phyloP scores from a whole-genome alignment of 2,113 vertebrate species.

The Aramus guarauna region DNA sequence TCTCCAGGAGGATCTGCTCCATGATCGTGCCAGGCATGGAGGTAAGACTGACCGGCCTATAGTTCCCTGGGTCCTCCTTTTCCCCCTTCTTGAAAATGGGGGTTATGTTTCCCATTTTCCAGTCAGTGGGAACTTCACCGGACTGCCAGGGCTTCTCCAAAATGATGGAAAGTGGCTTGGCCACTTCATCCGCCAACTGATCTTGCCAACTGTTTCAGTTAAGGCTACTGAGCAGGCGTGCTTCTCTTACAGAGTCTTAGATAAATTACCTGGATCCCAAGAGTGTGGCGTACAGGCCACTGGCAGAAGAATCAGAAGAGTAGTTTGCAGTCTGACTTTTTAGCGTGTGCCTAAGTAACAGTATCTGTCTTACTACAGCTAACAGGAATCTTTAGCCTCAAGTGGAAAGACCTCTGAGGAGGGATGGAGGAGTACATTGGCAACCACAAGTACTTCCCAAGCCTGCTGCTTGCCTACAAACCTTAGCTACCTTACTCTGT shows the following conservation, averaged over 20 bases:
- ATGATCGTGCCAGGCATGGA: no score
- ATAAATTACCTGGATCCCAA: not conserved
- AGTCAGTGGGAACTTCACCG: no score
- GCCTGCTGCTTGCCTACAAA: not conserved
- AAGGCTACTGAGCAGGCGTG: not conserved
- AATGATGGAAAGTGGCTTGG: no score
- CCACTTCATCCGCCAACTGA: no score
- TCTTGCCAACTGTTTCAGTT: not conserved
- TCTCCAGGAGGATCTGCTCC: no score
- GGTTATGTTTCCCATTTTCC: no score
- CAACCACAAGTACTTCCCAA: not conserved
- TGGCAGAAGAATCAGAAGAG: not conserved
- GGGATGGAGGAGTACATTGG: not conserved
- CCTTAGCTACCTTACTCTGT: not conserved
- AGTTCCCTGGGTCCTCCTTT: no score
- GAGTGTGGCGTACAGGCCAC: rapidly evolving
- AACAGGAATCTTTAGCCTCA: not conserved
- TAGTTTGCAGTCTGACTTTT: not conserved
- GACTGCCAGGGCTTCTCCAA: no score
- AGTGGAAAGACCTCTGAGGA: not conserved
- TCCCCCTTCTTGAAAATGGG: no score
- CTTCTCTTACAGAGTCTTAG: not conserved
- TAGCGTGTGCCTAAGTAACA: not conserved
- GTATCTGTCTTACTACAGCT: not conserved
- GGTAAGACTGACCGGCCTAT: no score